These are phyloP conservation scores for Aleiodes sp. DNA, from an alignment of 1,140 invertebrate species.

Conservation along the genomic window DNA sequence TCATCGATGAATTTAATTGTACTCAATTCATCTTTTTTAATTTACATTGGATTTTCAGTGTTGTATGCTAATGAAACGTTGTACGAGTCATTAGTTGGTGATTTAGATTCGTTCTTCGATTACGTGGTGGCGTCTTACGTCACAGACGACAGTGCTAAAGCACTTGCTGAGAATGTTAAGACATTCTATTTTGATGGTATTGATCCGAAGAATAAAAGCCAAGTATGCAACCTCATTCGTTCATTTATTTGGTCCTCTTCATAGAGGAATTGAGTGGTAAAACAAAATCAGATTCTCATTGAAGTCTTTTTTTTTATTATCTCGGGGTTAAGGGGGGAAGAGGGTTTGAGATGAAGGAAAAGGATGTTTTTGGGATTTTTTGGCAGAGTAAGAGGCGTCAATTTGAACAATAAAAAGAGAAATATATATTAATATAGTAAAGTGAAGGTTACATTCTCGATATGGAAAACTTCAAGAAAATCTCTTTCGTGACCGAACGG, in stretches of 20 bases:
- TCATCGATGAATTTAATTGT: background rate
- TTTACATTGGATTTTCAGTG: background rate
- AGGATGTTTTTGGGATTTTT: background rate
- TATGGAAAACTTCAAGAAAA: too few species aligned
- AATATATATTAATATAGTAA: too few species aligned
- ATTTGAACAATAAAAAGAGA: too few species aligned
- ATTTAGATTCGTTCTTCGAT: conserved; percentile 21
- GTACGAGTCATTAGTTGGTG: conserved; percentile 3
- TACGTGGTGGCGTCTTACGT: background rate
- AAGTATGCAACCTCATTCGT: conserved; percentile 31
- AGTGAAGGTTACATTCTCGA: too few species aligned
- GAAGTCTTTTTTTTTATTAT: too few species aligned
- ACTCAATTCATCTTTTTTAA: background rate
- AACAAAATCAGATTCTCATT: too few species aligned
- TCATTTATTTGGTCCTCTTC: too few species aligned
- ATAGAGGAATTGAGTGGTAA: too few species aligned
- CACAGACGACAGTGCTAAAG: background rate
- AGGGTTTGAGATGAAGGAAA: background rate
- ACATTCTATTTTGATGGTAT: conserved; percentile 33
- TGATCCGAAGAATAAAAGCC: conserved; percentile 13
- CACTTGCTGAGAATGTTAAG: background rate
- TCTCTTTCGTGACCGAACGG: too few species aligned
- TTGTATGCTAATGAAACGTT: conserved; percentile 23
- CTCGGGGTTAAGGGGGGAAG: background rate
- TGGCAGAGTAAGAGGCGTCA: too few species aligned